Evolutionary conservation across 2,113 vertebrate species (phyloP).

Genomic region (Ibidorhyncha struthersii): DNA sequence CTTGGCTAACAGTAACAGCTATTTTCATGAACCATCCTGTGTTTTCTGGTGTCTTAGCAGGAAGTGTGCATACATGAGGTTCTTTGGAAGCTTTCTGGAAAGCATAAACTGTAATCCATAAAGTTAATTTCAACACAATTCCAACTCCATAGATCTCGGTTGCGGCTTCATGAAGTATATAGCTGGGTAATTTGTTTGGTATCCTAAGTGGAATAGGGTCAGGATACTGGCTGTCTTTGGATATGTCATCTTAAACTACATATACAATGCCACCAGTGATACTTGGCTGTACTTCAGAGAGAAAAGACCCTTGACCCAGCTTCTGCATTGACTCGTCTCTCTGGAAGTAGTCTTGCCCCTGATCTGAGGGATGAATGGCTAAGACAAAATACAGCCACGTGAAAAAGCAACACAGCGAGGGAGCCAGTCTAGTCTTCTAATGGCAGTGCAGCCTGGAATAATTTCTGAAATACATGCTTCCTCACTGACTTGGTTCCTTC

Average conservation of each 20-base stretch:
- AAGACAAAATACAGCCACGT: background rate
- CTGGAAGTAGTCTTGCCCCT: background rate
- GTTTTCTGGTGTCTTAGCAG: background rate
- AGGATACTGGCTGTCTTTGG: background rate
- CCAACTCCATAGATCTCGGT: background rate
- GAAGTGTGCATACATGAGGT: background rate
- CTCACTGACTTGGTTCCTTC: background rate
- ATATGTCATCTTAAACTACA: accelerated
- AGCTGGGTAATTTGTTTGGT: background rate
- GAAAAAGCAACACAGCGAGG: background rate
- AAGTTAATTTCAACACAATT: background rate
- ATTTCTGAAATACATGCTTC: background rate
- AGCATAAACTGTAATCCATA: background rate
- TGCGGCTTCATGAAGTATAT: background rate
- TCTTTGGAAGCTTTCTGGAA: background rate
- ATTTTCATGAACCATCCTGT: background rate
- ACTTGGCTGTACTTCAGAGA: background rate
- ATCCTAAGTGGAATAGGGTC: background rate
- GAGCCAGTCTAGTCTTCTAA: background rate
- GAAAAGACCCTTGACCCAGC: background rate
- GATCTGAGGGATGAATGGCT: background rate
- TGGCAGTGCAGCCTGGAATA: background rate
- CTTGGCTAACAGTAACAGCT: background rate
- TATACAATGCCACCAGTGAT: background rate
- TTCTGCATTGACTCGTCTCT: background rate